A percentile compares a stretch with the other conserved stretches of the same genome.
These are phyloP conservation scores for Bothrops jararaca DNA, from an alignment of 2,113 vertebrate genomes.

Conservation along the genomic window DNA sequence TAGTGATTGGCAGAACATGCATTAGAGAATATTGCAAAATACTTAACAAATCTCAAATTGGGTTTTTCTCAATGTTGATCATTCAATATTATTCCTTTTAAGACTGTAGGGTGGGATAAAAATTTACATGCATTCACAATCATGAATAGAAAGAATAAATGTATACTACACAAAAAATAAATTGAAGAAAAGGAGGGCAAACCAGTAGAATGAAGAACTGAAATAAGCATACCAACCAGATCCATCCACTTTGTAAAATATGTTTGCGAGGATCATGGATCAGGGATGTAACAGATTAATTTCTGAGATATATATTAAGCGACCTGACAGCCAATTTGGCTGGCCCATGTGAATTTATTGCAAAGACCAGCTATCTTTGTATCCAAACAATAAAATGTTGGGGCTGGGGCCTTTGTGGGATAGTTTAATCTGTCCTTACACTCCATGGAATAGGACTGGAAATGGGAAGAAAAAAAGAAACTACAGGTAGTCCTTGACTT, in stretches of 20 bases:
- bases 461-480: neutral
- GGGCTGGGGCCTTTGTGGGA: neutral
- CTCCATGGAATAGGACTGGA: neutral
- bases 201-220: neutral
- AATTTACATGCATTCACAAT: neutral
- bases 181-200: neutral
- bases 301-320: neutral
- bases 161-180: neutral
- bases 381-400: neutral
- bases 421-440: neutral
- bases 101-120: neutral
- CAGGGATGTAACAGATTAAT: neutral
- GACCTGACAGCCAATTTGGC: neutral
- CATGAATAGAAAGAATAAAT: neutral
- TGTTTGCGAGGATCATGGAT: neutral
- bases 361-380: neutral
- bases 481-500: neutral
- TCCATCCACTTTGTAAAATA: neutral
- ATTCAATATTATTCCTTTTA: neutral
- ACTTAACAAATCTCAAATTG: neutral
- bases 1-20: neutral
- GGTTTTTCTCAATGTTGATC: neutral
- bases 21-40: neutral
- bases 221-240: neutral
- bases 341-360: neutral